Evolutionary conservation across 2,888 invertebrate species (phyloP), one percentile per base, ranked within the genome.

Genomic region (Yponomeuta sedellus): DNA sequence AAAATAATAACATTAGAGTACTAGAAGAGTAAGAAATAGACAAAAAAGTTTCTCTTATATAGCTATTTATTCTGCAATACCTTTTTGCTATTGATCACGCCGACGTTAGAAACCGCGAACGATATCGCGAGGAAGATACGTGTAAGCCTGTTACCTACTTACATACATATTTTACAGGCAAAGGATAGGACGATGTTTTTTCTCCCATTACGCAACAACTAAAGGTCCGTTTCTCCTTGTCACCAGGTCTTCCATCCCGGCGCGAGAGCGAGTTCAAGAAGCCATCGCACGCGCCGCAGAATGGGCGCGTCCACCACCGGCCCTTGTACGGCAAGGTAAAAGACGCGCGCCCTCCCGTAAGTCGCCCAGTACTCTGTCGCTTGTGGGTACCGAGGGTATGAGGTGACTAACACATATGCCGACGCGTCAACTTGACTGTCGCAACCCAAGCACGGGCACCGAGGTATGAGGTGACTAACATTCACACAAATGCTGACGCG

Each of bases 231-330:
- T 67, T 71, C 71, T 71, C 52, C 75, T 82, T 82, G 80, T 79
- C 73, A 68, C 2, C 82, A 91, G 90, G 83, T 75, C 90, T 89
- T 67, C 86, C 92, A 34, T 87, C 92, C 64, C 89, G 93, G 74
- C 80, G 92, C 76, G 81, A 92, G 80, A 84, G 92, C 83, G 92
- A 93, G 86, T 93, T 94, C 88, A 93, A 94, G 83, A 93, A 93
- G 78, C 94, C 94, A 28, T 85, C 91, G 74, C 90, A 92, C 85
- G 91, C 92, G 75, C 82, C 88, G 65, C 85, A 89, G 75, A 88
- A 92, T 81, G 87, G 88, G 67, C 85, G 91, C 70, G 82, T 82
- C 67, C 88, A 87, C 75, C 88, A 85, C 73, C 86, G 88, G 72
- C 80, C 86, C 69, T 88, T 86, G 67, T 86, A 86, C 80, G 83